A percentile compares a stretch with the other conserved stretches of the same genome.
phyloP scores from a whole-genome alignment of 2,888 invertebrate species.

The Drosophila pegasa region DNA sequence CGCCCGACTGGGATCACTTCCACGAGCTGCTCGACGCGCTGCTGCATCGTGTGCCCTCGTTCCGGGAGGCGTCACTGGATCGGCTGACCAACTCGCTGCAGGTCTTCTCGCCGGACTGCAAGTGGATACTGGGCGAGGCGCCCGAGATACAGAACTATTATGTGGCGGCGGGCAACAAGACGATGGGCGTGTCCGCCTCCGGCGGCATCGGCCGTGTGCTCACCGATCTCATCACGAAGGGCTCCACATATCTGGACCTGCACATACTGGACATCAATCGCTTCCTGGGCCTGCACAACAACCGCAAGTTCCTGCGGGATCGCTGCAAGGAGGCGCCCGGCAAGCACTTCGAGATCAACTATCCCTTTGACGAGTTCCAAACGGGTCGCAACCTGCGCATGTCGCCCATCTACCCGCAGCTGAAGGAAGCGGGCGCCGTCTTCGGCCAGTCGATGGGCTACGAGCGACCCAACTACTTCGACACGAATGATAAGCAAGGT shows the following conservation, averaged over 20 bases:
- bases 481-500: slow-evolving; percentile 86
- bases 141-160: slow-evolving; percentile 96
- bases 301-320: slow-evolving; percentile 95
- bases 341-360: slow-evolving; percentile 91
- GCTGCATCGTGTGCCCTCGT: slow-evolving; percentile 92
- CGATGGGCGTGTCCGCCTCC: slow-evolving; percentile 97
- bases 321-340: slow-evolving; percentile 97
- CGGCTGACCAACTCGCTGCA: slow-evolving; percentile 95
- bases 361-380: slow-evolving; percentile 94
- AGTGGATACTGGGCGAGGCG: slow-evolving; percentile 97
- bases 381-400: slow-evolving; percentile 95
- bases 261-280: slow-evolving; percentile 95
- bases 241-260: slow-evolving; percentile 92
- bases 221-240: slow-evolving; percentile 94
- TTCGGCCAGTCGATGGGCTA: slow-evolving; percentile 99
- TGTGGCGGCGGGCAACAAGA: slow-evolving; percentile 98
- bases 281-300: slow-evolving; percentile 97
- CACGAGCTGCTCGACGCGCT: slow-evolving; percentile 94
- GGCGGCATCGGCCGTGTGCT: slow-evolving; percentile 97
- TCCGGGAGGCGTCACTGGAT: slow-evolving; percentile 91
- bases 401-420: slow-evolving; percentile 97
- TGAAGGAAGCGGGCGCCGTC: slow-evolving; percentile 95
- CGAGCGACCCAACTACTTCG: slow-evolving; percentile 97
- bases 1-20: slow-evolving; percentile 99
- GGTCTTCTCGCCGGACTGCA: slow-evolving; percentile 98